Conservation (phyloP, 2,113 vertebrate species). For the Pelodiscus sinensis region DNA sequence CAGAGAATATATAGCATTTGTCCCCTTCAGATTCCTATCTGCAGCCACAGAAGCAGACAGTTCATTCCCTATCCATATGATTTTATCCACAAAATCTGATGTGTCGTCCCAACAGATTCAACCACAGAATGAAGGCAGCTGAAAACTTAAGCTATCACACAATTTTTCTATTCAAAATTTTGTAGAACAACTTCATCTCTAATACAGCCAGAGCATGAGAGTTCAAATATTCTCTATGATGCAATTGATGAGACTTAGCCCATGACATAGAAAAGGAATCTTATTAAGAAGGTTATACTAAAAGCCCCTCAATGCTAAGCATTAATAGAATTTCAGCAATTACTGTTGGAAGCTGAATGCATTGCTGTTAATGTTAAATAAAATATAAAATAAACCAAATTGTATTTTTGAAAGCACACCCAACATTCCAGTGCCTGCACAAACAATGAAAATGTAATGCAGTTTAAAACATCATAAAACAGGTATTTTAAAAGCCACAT, state of each 20-base stretch:
- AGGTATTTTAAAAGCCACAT: neutral
- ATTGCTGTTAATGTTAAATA: neutral
- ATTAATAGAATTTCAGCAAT: neutral
- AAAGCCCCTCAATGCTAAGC: neutral
- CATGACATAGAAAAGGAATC: neutral
- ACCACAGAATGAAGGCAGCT: neutral
- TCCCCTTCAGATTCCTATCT: neutral
- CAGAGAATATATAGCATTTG: neutral
- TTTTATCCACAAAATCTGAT: neutral
- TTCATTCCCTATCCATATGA: neutral
- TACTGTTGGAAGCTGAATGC: neutral
- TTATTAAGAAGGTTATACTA: neutral
- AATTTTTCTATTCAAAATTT: neutral
- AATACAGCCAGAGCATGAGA: neutral
- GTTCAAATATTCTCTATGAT: neutral
- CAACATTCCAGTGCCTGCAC: neutral
- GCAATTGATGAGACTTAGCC: neutral
- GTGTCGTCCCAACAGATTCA: neutral
- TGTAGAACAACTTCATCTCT: neutral
- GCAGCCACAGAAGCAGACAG: neutral
- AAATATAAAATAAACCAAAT: neutral
- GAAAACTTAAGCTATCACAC: neutral
- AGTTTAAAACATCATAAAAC: neutral
- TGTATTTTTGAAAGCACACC: neutral
- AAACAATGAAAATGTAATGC: neutral